Conservation (phyloP, 2,888 invertebrate genomes). For the Chalcis sispes region DNA sequence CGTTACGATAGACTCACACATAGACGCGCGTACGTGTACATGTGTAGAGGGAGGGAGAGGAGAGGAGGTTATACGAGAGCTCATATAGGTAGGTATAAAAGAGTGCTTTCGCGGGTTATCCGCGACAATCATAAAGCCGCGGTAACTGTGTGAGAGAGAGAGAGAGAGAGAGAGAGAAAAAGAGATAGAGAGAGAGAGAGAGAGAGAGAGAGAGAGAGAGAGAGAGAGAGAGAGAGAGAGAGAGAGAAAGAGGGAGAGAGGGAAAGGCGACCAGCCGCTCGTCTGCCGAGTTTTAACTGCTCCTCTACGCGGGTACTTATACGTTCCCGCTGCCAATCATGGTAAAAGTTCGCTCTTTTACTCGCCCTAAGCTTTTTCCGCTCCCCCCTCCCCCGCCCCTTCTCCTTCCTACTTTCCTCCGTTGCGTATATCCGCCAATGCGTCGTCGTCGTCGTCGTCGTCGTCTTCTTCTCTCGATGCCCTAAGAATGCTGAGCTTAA, state of each 20-base stretch:
- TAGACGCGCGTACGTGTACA: background rate
- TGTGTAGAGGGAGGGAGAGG: background rate
- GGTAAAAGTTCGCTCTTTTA: conserved; percentile 64
- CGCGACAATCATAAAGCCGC: conserved; percentile 49
- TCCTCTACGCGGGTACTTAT: too few relatives aligned
- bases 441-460: background rate
- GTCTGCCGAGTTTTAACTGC: conserved; percentile 69
- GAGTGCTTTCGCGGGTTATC: conserved; percentile 46
- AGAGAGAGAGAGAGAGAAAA: conserved; percentile 1
- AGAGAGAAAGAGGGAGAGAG: conserved; percentile 2
- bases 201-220: conserved; percentile 21
- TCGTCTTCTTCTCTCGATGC: too few relatives aligned
- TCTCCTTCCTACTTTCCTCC: background rate
- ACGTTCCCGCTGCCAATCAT: conserved; percentile 64
- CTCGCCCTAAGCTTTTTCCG: conserved; percentile 1
- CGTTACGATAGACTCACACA: background rate
- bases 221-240: conserved; percentile 11
- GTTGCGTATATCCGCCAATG: background rate
- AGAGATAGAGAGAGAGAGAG: conserved; percentile 29
- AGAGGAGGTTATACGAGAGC: conserved; percentile 10
- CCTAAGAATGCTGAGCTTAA: too few relatives aligned
- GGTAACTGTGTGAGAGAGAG: background rate
- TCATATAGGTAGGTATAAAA: conserved; percentile 21
- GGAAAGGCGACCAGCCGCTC: conserved; percentile 60
- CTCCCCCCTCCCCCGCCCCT: background rate